These are phyloP conservation scores for Temnothorax curvispinosus DNA, from an alignment of 1,140 invertebrate genomes.

Conservation along the genomic window DNA sequence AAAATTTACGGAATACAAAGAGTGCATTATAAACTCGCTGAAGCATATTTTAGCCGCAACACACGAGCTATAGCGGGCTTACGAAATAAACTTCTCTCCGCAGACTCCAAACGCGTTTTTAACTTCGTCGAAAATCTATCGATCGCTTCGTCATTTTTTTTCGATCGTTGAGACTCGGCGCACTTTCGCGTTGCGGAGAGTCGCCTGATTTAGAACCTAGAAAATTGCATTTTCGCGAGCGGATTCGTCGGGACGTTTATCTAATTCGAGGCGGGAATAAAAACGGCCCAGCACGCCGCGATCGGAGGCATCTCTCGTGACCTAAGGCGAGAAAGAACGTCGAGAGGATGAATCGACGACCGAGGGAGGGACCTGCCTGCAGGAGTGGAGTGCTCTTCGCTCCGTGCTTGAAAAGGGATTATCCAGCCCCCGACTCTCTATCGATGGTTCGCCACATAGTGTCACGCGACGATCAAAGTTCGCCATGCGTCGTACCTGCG, in stretches of 20 bases:
- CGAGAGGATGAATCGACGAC: conserved; percentile 56
- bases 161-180: neutral
- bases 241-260: conserved; percentile 10
- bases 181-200: neutral
- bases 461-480: conserved; percentile 75
- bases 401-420: conserved; percentile 71
- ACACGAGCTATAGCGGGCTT: neutral
- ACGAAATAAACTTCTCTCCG: neutral
- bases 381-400: conserved; percentile 64
- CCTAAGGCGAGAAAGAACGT: conserved; percentile 60
- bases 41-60: neutral
- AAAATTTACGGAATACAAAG: neutral
- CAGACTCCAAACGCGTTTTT: neutral
- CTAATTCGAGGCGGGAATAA: conserved; percentile 36
- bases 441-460: conserved; percentile 69
- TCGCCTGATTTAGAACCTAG: neutral
- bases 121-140: neutral
- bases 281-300: neutral
- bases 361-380: conserved; percentile 41
- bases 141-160: neutral
- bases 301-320: conserved; percentile 20
- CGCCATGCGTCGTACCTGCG: conserved; percentile 44
- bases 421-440: conserved; percentile 68
- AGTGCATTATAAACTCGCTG: neutral
- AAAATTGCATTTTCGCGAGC: conserved; percentile 22